phyloP scores from a whole-genome alignment of 2,888 invertebrate genomes.

The Tanaodytes sp. region DNA sequence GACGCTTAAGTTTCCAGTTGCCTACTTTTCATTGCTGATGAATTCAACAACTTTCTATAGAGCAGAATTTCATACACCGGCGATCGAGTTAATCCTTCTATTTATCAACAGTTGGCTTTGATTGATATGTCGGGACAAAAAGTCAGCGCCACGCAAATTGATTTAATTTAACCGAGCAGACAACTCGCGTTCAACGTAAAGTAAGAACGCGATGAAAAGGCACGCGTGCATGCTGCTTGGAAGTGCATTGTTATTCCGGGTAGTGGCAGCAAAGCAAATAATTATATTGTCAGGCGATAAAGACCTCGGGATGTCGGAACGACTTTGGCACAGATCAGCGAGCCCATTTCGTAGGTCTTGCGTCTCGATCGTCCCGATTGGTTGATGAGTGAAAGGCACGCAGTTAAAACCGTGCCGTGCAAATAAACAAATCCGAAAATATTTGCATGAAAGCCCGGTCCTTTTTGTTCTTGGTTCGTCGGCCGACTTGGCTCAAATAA shows the following conservation, averaged over 20 bases:
- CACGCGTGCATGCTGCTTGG: conserved; percentile 47
- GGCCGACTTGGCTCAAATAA: conserved; percentile 5
- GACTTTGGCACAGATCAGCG: conserved; percentile 59
- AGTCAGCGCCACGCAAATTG: too few species aligned
- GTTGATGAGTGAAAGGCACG: conserved; percentile 8
- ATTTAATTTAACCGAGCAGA: too few species aligned
- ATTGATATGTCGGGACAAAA: neutral
- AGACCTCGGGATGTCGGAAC: conserved; percentile 58
- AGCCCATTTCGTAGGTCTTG: too few species aligned
- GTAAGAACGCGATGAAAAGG: too few species aligned
- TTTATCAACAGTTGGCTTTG: neutral
- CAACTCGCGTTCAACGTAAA: too few species aligned
- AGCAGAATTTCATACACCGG: too few species aligned
- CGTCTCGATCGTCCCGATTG: conserved; percentile 14
- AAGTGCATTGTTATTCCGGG: conserved; percentile 55
- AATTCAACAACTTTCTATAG: too few species aligned
- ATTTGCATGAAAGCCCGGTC: conserved; percentile 10
- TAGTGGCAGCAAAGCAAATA: conserved; percentile 55
- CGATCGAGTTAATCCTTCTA: too few species aligned
- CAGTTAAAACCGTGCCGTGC: neutral
- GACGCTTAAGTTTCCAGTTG: too few species aligned
- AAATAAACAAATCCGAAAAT: conserved; percentile 4
- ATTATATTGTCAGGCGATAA: conserved; percentile 68
- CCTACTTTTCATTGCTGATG: too few species aligned
- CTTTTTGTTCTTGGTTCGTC: conserved; percentile 31